Conservation (phyloP, 2,888 invertebrate genomes). For the Tachina lurida region DNA sequence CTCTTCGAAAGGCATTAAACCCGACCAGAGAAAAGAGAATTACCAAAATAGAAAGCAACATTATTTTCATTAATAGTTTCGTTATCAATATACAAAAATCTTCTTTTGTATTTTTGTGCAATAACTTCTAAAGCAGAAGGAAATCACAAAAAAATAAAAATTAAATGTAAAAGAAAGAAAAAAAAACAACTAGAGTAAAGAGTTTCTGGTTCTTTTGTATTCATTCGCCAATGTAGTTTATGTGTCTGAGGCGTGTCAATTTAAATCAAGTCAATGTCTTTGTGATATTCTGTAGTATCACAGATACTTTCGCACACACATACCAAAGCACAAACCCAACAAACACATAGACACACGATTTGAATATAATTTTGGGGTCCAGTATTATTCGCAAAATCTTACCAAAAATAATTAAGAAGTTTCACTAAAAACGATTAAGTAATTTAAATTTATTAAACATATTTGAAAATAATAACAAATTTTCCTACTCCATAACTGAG, state of each 20-base stretch:
- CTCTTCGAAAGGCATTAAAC: constrained; percentile 6
- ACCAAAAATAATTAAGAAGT: too few species aligned
- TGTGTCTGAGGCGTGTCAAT: constrained; percentile 73
- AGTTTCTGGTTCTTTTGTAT: constrained; percentile 58
- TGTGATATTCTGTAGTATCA: constrained; percentile 59
- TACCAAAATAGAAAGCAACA: constrained; percentile 34
- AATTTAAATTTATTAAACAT: too few species aligned
- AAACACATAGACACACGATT: constrained; percentile 3
- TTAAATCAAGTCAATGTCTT: constrained; percentile 71
- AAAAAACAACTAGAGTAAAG: constrained; percentile 11
- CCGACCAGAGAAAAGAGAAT: constrained; percentile 15
- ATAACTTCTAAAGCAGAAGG: constrained; percentile 39
- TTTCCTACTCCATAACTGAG: too few species aligned
- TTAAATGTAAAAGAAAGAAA: not conserved
- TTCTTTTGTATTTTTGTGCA: constrained; percentile 53
- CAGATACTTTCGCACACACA: constrained; percentile 6
- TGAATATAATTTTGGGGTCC: too few species aligned
- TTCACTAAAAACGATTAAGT: too few species aligned
- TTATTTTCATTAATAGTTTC: constrained; percentile 64
- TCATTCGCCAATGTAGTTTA: constrained; percentile 70
- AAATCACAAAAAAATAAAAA: not conserved
- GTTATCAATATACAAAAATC: constrained; percentile 65
- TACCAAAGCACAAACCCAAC: not conserved
- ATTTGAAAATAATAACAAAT: too few species aligned
- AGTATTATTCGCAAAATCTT: too few species aligned